Evolutionary conservation across 2,113 vertebrate genomes (phyloP).

Genomic region (Azemiops feae): DNA sequence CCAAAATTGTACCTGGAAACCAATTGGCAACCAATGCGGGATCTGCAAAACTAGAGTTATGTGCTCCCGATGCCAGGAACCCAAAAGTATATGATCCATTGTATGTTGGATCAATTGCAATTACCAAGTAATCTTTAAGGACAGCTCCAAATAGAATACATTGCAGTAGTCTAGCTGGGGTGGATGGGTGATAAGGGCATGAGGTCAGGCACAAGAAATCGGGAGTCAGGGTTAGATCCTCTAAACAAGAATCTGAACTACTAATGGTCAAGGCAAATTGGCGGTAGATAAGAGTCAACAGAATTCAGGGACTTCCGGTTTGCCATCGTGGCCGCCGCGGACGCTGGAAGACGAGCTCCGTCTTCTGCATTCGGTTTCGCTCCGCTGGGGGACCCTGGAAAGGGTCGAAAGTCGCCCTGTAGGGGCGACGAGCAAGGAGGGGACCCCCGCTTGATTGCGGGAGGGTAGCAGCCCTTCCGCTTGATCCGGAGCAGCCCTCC

Average conservation of each 20-base stretch:
- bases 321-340: too few species aligned
- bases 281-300: too few species aligned
- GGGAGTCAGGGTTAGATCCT: not conserved
- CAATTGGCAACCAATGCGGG: not conserved
- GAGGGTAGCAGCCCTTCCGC: too few species aligned
- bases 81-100: not conserved
- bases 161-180: not conserved
- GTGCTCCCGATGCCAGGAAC: not conserved
- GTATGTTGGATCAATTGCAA: not conserved
- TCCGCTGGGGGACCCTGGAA: too few species aligned
- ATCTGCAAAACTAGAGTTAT: not conserved
- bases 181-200: not conserved
- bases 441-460: too few species aligned
- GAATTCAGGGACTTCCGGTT: not conserved
- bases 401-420: too few species aligned
- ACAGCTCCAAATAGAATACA: not conserved
- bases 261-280: not conserved
- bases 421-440: too few species aligned
- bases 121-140: not conserved
- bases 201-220: not conserved
- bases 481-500: too few species aligned
- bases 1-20: not conserved
- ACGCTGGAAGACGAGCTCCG: too few species aligned
- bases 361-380: too few species aligned
- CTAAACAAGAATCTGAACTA: not conserved